phyloP scores from a whole-genome alignment of 2,113 vertebrate species.

The Sus scrofa region DNA sequence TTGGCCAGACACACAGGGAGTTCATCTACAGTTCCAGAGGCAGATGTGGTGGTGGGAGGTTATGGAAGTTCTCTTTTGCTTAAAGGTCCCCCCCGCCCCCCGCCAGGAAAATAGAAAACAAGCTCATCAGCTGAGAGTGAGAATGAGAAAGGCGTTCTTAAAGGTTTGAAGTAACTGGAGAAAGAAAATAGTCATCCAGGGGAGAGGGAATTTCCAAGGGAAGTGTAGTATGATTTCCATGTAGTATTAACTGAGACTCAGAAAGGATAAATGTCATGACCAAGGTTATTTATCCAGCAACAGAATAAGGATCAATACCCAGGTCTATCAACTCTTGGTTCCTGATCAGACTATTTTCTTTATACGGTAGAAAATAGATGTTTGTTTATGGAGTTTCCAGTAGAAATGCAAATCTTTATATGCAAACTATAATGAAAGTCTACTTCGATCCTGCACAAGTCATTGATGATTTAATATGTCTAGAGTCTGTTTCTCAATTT shows the following conservation, averaged over 20 bases:
- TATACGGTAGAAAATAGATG: neutral
- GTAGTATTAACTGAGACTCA: neutral
- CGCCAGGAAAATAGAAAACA: neutral
- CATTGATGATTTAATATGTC: neutral
- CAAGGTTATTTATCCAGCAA: neutral
- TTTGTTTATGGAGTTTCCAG: neutral
- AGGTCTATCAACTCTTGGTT: neutral
- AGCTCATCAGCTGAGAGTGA: neutral
- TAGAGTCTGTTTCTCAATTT: neutral
- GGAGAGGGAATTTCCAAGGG: neutral
- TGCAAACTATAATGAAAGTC: neutral
- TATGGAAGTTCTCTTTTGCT: neutral
- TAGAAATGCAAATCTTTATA: conserved; percentile 22
- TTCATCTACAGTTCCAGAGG: neutral
- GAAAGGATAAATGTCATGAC: neutral
- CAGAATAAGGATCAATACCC: neutral
- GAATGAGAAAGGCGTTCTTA: neutral
- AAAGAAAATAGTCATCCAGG: neutral
- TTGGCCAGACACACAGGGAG: neutral
- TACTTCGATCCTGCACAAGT: neutral
- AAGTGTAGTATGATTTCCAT: neutral
- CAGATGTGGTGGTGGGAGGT: neutral
- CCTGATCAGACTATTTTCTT: neutral
- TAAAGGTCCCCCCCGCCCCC: neutral
- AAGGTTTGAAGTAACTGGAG: neutral